phyloP scores from a whole-genome alignment of 2,113 vertebrate species.

The Campylomormyrus numenius region DNA sequence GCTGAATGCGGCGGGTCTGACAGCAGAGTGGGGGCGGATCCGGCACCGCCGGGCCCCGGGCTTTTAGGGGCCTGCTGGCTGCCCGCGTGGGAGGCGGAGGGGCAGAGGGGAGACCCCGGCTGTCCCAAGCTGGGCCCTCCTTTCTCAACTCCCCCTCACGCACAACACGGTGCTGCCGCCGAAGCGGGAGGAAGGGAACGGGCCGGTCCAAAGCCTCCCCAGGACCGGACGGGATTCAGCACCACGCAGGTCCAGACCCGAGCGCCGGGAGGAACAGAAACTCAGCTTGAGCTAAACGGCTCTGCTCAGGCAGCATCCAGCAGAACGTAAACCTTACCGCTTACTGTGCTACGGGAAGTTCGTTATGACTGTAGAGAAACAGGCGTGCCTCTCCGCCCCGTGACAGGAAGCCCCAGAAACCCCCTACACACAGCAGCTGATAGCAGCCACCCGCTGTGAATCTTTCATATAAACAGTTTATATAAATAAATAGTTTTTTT shows the following conservation, averaged over 20 bases:
- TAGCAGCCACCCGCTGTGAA: not conserved
- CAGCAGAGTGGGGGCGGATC: not conserved
- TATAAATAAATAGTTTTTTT: not conserved
- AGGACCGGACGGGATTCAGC: not conserved
- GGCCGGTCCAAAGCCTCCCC: not conserved
- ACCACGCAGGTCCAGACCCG: not conserved
- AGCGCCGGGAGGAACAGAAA: too few species aligned
- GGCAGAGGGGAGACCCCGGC: not conserved
- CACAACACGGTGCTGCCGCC: not conserved
- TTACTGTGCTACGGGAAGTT: not conserved
- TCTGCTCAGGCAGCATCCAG: not conserved
- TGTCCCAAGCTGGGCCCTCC: not conserved
- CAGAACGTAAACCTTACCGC: not conserved
- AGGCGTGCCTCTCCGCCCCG: not conserved
- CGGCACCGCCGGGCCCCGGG: not conserved
- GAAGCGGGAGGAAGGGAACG: not conserved
- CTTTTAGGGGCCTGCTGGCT: not conserved
- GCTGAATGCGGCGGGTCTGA: not conserved
- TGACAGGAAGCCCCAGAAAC: not conserved
- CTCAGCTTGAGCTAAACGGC: not conserved
- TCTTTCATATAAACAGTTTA: not conserved
- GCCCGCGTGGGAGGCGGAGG: not conserved
- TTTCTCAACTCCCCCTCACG: not conserved
- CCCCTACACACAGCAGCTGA: not conserved
- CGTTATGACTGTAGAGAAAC: not conserved